Evolutionary conservation across 2,113 vertebrate species (phyloP), one percentile per base, ranked within the genome.

Genomic region (Lethenteron camtschaticum): DNA sequence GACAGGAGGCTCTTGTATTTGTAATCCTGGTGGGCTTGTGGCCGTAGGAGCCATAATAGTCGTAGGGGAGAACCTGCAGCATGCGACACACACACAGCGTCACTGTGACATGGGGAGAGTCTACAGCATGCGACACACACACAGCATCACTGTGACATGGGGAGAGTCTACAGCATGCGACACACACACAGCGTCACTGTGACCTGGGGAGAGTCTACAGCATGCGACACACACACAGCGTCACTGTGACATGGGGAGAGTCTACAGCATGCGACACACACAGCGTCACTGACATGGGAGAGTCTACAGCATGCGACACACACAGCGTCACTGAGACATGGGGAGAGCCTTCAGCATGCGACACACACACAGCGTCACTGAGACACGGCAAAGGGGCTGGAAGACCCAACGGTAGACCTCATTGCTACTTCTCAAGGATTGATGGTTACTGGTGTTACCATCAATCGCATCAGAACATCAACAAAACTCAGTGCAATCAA

Each of bases 21-120:
- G 58, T 89, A 83, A 71, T 81, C 79, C 9, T 56, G 2, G 20
- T 87, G 86, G 57, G 76, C 57, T 74, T 69, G 3, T 41, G 71
- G 11, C 82, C 82, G 0, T 96, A 99, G 0, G 86, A 82, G 0
- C 94, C 88, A 0, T 91, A 96, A 75, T 87, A 96, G 78, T 96
- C 89, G 0, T 96, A 99, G 7, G 80, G 77, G 70, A 85, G 77
- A 66, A 95, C 80, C 94, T 97, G 74, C 8, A 9, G 6, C 13
- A 41, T 41, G 41, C 41, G 41, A 41, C 41, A 41, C 41, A 41
- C 4, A 2, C 5, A 0, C 8, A 4, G 0, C 0, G 10, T 10
- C 4, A 73, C 9, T 11, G 55, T 0, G 1, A 9, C 56, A 63
- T 20, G 12, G 3, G 2, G 11, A 41, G 0, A n/a, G 72, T 56